Conservation (phyloP, 2,797 vertebrate genomes). For the Argyrosomus regius region DNA sequence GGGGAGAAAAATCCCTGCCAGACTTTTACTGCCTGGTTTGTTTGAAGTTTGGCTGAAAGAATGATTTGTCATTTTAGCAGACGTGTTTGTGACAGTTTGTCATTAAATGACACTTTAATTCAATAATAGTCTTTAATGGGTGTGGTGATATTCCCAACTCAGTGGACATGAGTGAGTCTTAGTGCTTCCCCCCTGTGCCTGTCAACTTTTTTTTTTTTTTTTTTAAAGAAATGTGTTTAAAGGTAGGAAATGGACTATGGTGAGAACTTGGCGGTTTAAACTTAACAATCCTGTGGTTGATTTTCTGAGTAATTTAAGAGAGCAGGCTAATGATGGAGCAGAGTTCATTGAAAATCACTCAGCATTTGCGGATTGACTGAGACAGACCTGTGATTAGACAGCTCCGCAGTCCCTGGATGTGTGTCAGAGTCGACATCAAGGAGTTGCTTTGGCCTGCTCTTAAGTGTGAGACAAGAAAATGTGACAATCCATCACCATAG, state of each 20-base stretch:
- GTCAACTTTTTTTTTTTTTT: too few relatives aligned
- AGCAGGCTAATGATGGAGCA: conserved; percentile 38
- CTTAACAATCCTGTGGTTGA: neutral
- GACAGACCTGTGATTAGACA: conserved; percentile 29
- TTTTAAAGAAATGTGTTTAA: neutral
- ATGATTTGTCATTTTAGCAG: neutral
- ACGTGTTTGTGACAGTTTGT: neutral
- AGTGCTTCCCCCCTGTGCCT: neutral
- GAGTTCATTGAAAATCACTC: conserved; percentile 39
- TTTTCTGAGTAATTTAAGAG: conserved; percentile 18
- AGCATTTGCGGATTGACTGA: conserved; percentile 18
- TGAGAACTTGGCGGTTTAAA: neutral
- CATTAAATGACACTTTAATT: neutral
- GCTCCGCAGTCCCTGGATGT: conserved; percentile 12
- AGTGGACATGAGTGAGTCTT: neutral
- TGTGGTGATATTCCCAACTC: conserved; percentile 4
- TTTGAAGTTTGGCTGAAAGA: too few relatives aligned
- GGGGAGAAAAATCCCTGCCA: too few relatives aligned
- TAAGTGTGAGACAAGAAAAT: conserved; percentile 16
- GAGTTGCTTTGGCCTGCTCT: conserved; percentile 3
- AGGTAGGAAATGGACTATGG: neutral
- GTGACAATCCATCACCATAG: neutral
- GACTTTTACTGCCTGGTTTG: too few relatives aligned
- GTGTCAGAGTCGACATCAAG: conserved; percentile 20
- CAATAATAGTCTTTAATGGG: neutral